Evolutionary conservation across 2,888 invertebrate genomes (phyloP), one percentile per base, ranked within the genome.

Genomic region (Blera fallax): DNA sequence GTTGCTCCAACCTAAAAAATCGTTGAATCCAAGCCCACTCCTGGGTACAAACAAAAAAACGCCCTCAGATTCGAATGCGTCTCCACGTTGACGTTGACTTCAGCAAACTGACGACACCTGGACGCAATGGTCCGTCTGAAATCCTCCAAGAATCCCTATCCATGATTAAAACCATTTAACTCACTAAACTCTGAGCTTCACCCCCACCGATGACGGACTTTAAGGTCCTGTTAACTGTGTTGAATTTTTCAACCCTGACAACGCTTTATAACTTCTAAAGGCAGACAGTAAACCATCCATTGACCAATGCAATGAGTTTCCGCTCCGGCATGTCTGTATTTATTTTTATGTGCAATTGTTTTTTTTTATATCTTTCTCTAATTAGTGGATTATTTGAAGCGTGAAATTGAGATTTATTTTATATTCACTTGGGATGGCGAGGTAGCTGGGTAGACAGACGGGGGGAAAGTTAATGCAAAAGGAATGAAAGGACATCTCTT

Each of bases 351-450:
- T 45, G 5, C 45, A 16, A 14, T 18, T 11, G 27, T 52, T 27
- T 27, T 34, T 16, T 60, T 14, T 7, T 16, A 21, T 60, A 1
- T 40, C 18, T 37, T 21, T 60, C 60, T 37, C 60, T 60, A 60
- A 60, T 60, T 60, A 60, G 60, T 37, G 37, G 37, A 60, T 37
- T 37, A 60, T 60, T 60, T 60, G 60, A 60, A 60, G 60, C 60
- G 60, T 60, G 60, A 60, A 60, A 60, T 60, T 60, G 60, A 60
- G 37, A 60, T 60, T 60, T 60, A 60, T 60, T 60, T 60, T 60
- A 60, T 60, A 58, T 37, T 58, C 58, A 58, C 34, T 34, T 5
- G 37, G 37, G 34, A 8, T 34, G 10, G 14, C 4, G 24, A 24
- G 24, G 24, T 24, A 4, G 48, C 16, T 2, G 21, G 48, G 18